These are phyloP conservation scores for Leptothorax acervorum DNA, from an alignment of 2,888 invertebrate species.

Conservation along the genomic window DNA sequence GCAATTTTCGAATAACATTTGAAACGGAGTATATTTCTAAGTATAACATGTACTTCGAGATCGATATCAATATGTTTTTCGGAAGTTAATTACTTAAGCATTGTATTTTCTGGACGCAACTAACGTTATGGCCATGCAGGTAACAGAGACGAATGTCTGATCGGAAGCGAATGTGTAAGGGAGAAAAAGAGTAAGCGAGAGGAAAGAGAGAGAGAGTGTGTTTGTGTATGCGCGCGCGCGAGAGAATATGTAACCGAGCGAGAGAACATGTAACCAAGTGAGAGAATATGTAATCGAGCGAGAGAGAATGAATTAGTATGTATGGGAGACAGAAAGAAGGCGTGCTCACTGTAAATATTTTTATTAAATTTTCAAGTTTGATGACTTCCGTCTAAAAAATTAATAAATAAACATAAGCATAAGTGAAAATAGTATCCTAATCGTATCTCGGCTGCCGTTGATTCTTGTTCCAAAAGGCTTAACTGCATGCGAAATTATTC, in stretches of 20 bases:
- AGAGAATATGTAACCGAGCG: neutral
- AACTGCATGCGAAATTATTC: neutral
- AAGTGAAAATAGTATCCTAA: conserved; percentile 77
- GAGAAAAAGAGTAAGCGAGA: neutral
- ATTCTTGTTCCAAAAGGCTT: conserved; percentile 5
- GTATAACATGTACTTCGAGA: neutral
- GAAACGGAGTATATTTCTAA: neutral
- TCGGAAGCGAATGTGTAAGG: conserved; percentile 30
- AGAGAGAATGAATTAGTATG: conserved; percentile 57
- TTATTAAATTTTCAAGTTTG: conserved; percentile 86
- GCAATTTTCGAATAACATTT: neutral
- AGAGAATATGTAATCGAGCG: conserved; percentile 22
- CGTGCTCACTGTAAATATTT: conserved; percentile 86
- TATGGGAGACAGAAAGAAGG: conserved; percentile 79
- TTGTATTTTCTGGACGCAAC: conserved; percentile 35
- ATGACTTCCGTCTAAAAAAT: conserved; percentile 85
- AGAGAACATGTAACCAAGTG: conserved; percentile 11
- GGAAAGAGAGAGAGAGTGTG: conserved; percentile 26
- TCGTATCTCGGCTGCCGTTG: conserved; percentile 56
- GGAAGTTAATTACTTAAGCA: neutral
- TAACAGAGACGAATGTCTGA: conserved; percentile 71
- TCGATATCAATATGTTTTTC: neutral
- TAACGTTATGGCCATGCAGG: conserved; percentile 69
- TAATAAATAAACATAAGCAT: conserved; percentile 85
- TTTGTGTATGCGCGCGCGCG: neutral